Evolutionary conservation across 2,888 invertebrate genomes (phyloP), one percentile per base, ranked within the genome.

Genomic region (Drosophila mulleri): DNA sequence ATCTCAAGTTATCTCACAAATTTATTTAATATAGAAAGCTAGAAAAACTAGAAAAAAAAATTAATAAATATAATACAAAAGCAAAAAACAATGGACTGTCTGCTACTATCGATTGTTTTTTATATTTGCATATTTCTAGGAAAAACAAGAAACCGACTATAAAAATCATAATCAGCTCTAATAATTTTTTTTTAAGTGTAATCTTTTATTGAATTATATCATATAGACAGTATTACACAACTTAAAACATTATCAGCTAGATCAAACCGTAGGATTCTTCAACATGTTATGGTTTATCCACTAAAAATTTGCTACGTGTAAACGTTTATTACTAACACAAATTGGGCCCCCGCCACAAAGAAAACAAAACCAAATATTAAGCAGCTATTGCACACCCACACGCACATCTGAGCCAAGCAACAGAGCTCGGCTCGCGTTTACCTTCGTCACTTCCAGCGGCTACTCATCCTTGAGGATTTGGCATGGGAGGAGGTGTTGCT

Each of bases 361-460:
- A 48, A 48, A n/a, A n/a, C 2, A n/a, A 29, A 48, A 8, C 18
- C 14, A 6, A 32, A 14, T 53, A 32, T 14, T 14, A 2, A 9
- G 32, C n/a, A 9, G 5, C n/a, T 20, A 42, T 4, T 41, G 47
- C 16, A 14, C 12, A n/a, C 8, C 12, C 47, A 8, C 32, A 8
- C 37, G 20, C 39, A 32, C 12, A 35, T 3, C 12, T 41, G 52
- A 61, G 16, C 16, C 44, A 14, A 61, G n/a, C 44, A 2, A 14
- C 14, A 16, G 14, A 39, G 35, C 29, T 32, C 32, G 47, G 61
- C n/a, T 47, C 52, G 11, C 35, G 9, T 41, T 62, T 75, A 75
- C 60, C 52, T 68, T 72, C 58, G 75, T 91, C 82, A 92, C 73
- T 92, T 92, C 92, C 92, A 92, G 45, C 92, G 90, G 69, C 90